A percentile compares a stretch with the other conserved stretches of the same genome.
These are phyloP conservation scores for Falco novaeseelandiae DNA, from an alignment of 2,797 vertebrate species.

Conservation along the genomic window DNA sequence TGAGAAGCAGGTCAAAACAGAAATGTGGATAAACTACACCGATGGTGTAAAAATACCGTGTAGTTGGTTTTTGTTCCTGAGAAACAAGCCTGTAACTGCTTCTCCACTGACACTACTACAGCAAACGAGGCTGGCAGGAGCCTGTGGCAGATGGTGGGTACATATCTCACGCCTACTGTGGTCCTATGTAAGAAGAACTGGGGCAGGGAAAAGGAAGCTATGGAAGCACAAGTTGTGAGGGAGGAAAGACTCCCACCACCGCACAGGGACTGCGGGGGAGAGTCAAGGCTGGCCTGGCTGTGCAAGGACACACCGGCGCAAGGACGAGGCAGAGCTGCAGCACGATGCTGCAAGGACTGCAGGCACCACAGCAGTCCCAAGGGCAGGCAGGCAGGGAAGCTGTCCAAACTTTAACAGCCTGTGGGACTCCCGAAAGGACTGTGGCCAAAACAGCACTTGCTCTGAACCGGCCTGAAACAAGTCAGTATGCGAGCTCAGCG, in stretches of 20 bases:
- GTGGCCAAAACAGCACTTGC: neutral
- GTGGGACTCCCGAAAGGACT: neutral
- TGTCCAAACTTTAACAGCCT: neutral
- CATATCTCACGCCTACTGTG: neutral
- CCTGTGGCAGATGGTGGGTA: slow-evolving; percentile 31
- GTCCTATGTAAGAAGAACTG: neutral
- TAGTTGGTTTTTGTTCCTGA: slow-evolving; percentile 6
- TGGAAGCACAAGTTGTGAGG: neutral
- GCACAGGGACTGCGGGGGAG: neutral
- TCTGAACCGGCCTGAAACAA: neutral
- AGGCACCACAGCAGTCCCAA: neutral
- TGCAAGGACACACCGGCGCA: neutral
- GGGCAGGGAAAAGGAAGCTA: neutral
- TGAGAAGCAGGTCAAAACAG: slow-evolving; percentile 39
- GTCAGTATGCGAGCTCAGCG: neutral
- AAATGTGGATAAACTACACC: slow-evolving; percentile 10
- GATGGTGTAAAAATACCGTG: neutral
- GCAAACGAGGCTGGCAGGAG: slow-evolving; percentile 13
- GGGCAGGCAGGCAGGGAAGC: neutral
- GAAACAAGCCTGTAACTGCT: slow-evolving; percentile 14
- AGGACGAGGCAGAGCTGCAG: neutral
- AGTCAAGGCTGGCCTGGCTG: neutral
- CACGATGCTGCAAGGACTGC: accelerated
- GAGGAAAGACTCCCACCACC: neutral
- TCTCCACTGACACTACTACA: neutral